Percentiles rank a stretch among this genome's conserved stretches.
Evolutionary conservation across 2,113 vertebrate genomes (phyloP).

Genomic region (Toxostoma redivivum): DNA sequence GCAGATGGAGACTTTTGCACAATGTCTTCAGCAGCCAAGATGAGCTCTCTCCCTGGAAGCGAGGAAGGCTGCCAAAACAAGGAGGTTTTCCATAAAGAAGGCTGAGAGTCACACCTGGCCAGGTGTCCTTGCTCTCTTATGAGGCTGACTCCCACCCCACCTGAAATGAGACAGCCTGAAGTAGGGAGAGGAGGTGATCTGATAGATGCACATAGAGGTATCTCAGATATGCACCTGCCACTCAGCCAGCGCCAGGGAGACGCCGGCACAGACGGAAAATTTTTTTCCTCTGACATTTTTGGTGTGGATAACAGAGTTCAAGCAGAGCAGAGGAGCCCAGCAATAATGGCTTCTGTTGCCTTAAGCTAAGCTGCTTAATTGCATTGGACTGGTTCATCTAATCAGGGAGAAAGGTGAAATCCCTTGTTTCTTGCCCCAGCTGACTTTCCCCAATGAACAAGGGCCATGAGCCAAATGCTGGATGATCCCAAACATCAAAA

Average conservation of each 20-base stretch:
- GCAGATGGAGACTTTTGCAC: not conserved
- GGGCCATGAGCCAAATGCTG: not conserved
- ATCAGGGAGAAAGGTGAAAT: conserved; percentile 46
- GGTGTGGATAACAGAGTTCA: conserved; percentile 21
- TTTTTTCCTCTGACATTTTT: conserved; percentile 35
- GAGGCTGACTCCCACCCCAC: not conserved
- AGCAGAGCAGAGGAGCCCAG: conserved; percentile 12
- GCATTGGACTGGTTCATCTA: not conserved
- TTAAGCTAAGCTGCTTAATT: conserved; percentile 51
- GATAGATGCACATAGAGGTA: conserved; percentile 22
- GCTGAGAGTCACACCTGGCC: not conserved
- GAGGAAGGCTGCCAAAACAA: not conserved
- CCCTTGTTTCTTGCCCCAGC: not conserved
- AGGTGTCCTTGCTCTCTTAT: not conserved
- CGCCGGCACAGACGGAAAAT: not conserved
- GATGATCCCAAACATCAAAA: not conserved
- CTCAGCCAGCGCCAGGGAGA: conserved; percentile 32
- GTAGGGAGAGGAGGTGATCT: conserved; percentile 8
- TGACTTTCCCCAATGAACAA: not conserved
- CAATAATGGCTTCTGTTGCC: conserved; percentile 20
- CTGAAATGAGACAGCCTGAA: not conserved
- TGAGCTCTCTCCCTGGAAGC: not conserved
- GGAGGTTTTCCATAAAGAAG: not conserved
- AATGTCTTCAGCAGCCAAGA: not conserved
- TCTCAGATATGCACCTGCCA: conserved; percentile 55